Evolutionary conservation across 2,113 vertebrate genomes (phyloP).

Genomic region (Psilopsiagon aurifrons): DNA sequence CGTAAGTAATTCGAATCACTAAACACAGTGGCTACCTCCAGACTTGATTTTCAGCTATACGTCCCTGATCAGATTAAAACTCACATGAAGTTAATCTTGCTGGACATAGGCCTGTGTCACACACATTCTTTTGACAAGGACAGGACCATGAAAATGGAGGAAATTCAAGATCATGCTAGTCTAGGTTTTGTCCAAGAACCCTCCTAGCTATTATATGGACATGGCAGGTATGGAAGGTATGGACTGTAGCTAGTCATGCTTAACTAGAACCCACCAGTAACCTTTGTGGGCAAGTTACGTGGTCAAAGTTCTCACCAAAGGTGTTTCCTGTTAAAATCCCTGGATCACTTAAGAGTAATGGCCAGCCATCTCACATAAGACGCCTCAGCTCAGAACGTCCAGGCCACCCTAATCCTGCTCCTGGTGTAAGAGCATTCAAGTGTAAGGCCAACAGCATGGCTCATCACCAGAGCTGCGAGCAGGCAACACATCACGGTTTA

Average conservation of each 20-base stretch:
- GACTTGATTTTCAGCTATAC: neutral
- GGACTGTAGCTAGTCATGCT: neutral
- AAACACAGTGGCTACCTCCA: neutral
- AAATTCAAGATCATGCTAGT: neutral
- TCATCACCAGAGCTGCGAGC: neutral
- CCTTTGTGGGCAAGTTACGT: neutral
- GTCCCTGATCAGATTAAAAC: neutral
- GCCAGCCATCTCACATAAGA: rapidly evolving
- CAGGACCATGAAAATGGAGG: neutral
- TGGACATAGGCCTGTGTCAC: neutral
- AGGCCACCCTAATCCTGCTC: neutral
- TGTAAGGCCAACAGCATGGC: neutral
- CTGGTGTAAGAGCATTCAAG: neutral
- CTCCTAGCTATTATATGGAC: neutral
- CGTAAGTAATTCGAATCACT: conserved; percentile 1
- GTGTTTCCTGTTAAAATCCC: neutral
- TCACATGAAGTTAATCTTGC: neutral
- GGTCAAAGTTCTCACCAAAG: neutral
- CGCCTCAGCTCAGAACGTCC: neutral
- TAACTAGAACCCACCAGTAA: neutral
- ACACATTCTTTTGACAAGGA: neutral
- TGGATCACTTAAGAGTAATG: neutral
- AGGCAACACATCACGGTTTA: rapidly evolving
- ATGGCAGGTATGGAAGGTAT: neutral
- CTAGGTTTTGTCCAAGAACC: neutral